Percentiles rank a stretch among this genome's conserved stretches.
Conservation (phyloP, 1,140 invertebrate genomes). For the Ganaspis sp. region DNA sequence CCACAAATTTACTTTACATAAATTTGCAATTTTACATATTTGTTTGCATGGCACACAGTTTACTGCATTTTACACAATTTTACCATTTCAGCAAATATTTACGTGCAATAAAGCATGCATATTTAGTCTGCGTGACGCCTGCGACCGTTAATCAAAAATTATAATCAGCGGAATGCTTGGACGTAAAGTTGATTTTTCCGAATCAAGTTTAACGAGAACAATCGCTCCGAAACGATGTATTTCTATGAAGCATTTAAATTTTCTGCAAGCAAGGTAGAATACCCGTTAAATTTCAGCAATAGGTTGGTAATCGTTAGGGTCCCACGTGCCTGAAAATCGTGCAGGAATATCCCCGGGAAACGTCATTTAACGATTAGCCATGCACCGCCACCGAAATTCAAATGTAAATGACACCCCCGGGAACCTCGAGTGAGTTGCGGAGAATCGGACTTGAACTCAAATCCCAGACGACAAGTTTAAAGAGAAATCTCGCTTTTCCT, state of each 20-base stretch:
- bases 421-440: slow-evolving; percentile 5
- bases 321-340: slow-evolving; percentile 18
- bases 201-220: not conserved
- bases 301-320: slow-evolving; percentile 5
- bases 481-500: slow-evolving; percentile 8
- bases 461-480: slow-evolving; percentile 22
- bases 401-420: slow-evolving; percentile 21
- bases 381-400: slow-evolving; percentile 13
- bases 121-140: too few relatives aligned
- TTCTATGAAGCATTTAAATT: not conserved
- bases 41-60: too few relatives aligned
- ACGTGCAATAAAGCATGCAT: too few relatives aligned
- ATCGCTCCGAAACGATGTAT: not conserved
- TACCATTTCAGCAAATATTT: too few relatives aligned
- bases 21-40: too few relatives aligned
- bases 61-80: too few relatives aligned
- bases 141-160: not conserved
- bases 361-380: slow-evolving; percentile 28
- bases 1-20: too few relatives aligned
- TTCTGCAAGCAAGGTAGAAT: not conserved
- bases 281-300: not conserved
- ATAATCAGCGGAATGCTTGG: not conserved
- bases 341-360: slow-evolving; percentile 23
- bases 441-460: slow-evolving; percentile 24
- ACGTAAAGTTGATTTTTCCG: not conserved